These are phyloP conservation scores for Metopolophium dirhodum DNA, from an alignment of 1,140 invertebrate species.

Conservation along the genomic window DNA sequence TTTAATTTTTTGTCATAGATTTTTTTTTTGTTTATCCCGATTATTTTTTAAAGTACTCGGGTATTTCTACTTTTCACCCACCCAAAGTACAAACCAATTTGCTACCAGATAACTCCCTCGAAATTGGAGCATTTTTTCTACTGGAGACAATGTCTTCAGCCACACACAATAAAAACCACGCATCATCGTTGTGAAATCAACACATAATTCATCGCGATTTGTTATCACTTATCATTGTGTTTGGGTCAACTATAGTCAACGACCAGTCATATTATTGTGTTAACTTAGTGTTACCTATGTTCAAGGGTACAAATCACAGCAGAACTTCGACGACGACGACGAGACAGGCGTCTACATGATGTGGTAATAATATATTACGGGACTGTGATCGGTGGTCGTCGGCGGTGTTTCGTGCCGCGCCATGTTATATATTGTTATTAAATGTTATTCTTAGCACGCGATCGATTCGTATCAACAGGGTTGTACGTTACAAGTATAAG, in stretches of 20 bases:
- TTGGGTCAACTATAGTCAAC: not conserved
- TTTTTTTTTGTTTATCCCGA: not conserved
- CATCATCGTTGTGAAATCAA: not conserved
- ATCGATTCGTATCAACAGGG: slow-evolving; percentile 43
- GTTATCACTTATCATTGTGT: not conserved
- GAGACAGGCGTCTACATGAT: not conserved
- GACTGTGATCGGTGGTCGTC: not conserved
- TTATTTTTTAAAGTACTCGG: not conserved
- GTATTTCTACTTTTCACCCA: not conserved
- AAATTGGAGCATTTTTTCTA: not conserved
- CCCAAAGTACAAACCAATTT: not conserved
- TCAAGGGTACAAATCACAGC: not conserved
- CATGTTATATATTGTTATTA: not conserved
- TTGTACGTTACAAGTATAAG: not conserved
- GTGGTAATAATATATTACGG: not conserved
- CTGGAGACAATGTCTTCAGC: not conserved
- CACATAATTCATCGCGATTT: not conserved
- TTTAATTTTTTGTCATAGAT: not conserved
- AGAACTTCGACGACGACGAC: not conserved
- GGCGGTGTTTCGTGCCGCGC: not conserved
- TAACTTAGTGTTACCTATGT: too few relatives aligned
- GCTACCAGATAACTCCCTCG: not conserved
- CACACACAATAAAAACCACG: not conserved
- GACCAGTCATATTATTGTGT: too few relatives aligned
- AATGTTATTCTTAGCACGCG: slow-evolving; percentile 8